Evolutionary conservation across 2,113 vertebrate genomes (phyloP).

Genomic region (Xerus inauris): DNA sequence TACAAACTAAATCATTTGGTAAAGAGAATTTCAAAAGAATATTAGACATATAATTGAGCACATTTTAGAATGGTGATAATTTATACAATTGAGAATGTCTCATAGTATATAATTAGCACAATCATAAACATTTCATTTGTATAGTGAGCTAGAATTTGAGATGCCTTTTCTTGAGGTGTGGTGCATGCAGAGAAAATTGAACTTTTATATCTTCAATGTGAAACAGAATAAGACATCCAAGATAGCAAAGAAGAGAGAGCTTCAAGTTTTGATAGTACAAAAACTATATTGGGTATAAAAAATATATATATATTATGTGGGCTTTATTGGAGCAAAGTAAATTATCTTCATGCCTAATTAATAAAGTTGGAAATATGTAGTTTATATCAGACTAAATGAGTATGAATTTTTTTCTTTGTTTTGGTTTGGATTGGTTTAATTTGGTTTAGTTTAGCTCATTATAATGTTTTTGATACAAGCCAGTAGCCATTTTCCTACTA

Average conservation of each 20-base stretch:
- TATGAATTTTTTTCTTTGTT: not conserved
- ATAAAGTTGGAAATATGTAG: not conserved
- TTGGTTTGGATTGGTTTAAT: not conserved
- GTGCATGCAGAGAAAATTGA: not conserved
- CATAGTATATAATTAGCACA: not conserved
- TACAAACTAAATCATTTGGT: not conserved
- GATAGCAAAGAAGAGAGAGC: not conserved
- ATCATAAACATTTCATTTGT: not conserved
- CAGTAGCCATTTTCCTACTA: not conserved
- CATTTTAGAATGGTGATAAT: not conserved
- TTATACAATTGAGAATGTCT: not conserved
- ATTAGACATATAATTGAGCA: too few relatives aligned
- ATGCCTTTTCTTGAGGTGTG: not conserved
- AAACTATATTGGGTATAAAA: not conserved
- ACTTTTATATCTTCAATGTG: not conserved
- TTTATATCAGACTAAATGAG: not conserved
- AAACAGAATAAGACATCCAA: not conserved
- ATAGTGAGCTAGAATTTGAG: not conserved
- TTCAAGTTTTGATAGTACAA: not conserved
- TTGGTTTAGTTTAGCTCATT: not conserved
- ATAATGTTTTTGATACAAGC: not conserved
- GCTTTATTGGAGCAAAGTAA: not conserved
- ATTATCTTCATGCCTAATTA: not conserved
- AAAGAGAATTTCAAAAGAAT: not conserved
- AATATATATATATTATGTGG: not conserved